Evolutionary conservation across 2,888 invertebrate species (phyloP), one percentile per base, ranked within the genome.

Genomic region (Hirtodrosophila histrioides): DNA sequence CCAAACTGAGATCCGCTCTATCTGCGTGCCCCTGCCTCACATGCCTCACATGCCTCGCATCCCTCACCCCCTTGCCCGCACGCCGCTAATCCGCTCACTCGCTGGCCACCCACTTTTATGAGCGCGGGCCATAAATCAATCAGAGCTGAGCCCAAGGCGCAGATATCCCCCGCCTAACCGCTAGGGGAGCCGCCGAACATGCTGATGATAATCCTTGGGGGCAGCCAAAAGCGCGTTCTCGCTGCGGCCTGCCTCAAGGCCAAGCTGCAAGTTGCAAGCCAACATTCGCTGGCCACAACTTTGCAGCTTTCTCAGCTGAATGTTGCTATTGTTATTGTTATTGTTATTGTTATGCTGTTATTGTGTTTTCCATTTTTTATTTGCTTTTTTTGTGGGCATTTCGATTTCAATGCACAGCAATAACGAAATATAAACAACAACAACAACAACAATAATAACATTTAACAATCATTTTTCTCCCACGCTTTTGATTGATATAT

Each of bases 41-140:
- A n/a, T n/a, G n/a, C n/a, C n/a, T n/a, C n/a, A n/a, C n/a, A n/a
- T n/a, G n/a, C n/a, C n/a, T n/a, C n/a, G n/a, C n/a, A n/a, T n/a
- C 6, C 4, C 4, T 7, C 6, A 23, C 37, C 27, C 27, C 8
- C 44, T 31, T 11, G 8, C 4, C 5, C 5, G n/a, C 7, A 23
- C 41, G 24, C 40, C 17, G 37, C 23, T 75, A 73, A 73, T 73
- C 69, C 75, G 55, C 55, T 65, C 35, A 9, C 23, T 51, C 56
- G 51, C 65, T 58, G 68, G 44, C 68, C 72, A 53, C 45, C 53
- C 61, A 49, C 41, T 71, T 78, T 75, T 75, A 65, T 58, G 68
- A 73, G 67, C 61, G 37, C 69, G 69, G 50, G 50, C 69, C 88
- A 87, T 87, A 87, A 88, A 88, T 87, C 87, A 87, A 87, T 87